Evolutionary conservation across 92 coral and sea anemone genomes (phyloP), one percentile per base, ranked within the genome.

Genomic region (Porites rus): DNA sequence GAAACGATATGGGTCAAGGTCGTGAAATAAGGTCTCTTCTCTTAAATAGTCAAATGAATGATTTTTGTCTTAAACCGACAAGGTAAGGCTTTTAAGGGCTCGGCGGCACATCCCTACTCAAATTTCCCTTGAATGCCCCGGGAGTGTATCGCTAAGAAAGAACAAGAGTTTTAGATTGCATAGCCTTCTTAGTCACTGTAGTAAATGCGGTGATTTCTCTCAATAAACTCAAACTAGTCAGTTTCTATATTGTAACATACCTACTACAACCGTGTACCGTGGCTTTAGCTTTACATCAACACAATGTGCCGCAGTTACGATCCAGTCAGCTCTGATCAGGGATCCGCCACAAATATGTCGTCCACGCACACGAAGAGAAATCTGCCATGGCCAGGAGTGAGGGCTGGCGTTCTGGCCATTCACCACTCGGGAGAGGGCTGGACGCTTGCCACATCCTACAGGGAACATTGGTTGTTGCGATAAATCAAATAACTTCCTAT

Each of bases 331-430:
- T 69, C 83, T 82, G 85, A 92, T 87, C 75, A 92, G 75, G 21
- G 95, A 89, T 8, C 95, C 95, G 38, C 95, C 95, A 46, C 95
- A 92, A 21, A 90, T 90, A 31, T 92, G 95, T 8, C 91, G 38
- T 7, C 86, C 86, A 18, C 80, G 5, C 1, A 82, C 88, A 18
- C 92, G 91, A 56, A 92, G 91, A 69, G 93, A 89, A 59, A 92
- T 63, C 73, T 92, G 95, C 95, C 95, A 92, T 10, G 95, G 95
- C 95, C 95, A 92, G 6, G 93, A 86, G 38, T 92, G 95, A 1
- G 91, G 93, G 54, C 75, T 63, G 12, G 93, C 93, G 61, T 92
- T 63, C 5, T 87, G 76, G 17, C 95, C 95, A 63, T 91, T 91
- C 28, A 92, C 80, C 18, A 92, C 95, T 31, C 95, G 93, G 28